Conservation (phyloP, 2,113 vertebrate species). For the Prionailurus viverrinus region DNA sequence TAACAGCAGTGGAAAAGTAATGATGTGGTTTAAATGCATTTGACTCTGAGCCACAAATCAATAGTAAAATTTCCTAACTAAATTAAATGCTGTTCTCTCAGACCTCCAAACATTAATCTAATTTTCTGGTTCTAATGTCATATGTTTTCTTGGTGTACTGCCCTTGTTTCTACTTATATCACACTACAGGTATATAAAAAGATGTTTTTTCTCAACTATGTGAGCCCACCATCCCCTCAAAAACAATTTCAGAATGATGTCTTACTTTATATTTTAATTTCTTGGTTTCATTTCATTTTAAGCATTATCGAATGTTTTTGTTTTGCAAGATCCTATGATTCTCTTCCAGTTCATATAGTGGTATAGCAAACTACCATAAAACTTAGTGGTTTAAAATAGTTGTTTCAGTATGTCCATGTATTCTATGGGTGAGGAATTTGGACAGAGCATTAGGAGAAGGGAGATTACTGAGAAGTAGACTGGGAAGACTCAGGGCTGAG, state of each 20-base stretch:
- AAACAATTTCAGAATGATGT: conserved; percentile 16
- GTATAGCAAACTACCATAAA: background rate
- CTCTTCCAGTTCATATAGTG: background rate
- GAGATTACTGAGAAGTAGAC: background rate
- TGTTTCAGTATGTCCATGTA: background rate
- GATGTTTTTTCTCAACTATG: background rate
- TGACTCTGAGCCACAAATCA: background rate
- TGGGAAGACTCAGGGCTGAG: background rate
- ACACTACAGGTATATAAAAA: background rate
- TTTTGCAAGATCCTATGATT: background rate
- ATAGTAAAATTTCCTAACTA: background rate
- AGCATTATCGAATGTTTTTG: conserved; percentile 33
- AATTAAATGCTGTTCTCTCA: conserved; percentile 26
- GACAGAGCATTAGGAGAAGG: background rate
- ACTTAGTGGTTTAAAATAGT: background rate
- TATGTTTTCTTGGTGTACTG: background rate
- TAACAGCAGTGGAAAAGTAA: background rate
- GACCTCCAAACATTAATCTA: background rate
- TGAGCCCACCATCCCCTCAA: background rate
- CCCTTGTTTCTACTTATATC: background rate
- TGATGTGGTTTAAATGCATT: background rate
- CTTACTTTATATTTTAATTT: background rate
- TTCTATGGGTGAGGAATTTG: background rate
- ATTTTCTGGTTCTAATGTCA: conserved; percentile 29
- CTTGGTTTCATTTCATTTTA: conserved; percentile 23